Evolutionary conservation across 2,888 invertebrate species (phyloP).

Genomic region (Caenorhabditis sp.): DNA sequence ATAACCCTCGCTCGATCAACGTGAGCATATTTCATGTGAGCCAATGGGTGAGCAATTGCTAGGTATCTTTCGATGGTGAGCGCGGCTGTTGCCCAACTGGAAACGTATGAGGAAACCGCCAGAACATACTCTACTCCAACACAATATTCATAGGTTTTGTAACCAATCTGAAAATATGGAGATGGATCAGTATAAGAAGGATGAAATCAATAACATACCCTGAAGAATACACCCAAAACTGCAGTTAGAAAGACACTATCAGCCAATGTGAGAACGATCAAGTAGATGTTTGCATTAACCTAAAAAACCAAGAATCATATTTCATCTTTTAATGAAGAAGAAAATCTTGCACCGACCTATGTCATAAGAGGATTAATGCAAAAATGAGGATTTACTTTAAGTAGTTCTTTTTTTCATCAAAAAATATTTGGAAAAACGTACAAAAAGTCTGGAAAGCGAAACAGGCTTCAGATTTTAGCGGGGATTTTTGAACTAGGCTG

Average conservation of each 20-base stretch:
- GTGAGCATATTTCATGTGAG: conserved; percentile 65
- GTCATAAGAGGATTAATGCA: too few relatives aligned
- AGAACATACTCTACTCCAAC: conserved; percentile 67
- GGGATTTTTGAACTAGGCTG: too few relatives aligned
- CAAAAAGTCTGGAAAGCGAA: too few relatives aligned
- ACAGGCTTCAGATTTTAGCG: too few relatives aligned
- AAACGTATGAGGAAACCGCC: conserved; percentile 66
- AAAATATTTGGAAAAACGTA: too few relatives aligned
- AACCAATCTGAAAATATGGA: conserved; percentile 55
- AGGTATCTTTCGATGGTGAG: conserved; percentile 69
- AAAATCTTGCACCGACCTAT: too few relatives aligned
- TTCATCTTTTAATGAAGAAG: too few relatives aligned
- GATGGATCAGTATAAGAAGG: background rate
- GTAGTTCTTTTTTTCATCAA: too few relatives aligned
- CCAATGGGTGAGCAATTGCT: conserved; percentile 67
- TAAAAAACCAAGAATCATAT: conserved; percentile 29
- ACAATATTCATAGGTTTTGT: conserved; percentile 60
- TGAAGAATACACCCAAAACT: conserved; percentile 62
- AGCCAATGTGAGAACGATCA: conserved; percentile 67
- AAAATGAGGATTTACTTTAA: too few relatives aligned
- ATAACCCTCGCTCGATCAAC: conserved; percentile 58
- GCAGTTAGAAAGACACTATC: conserved; percentile 66
- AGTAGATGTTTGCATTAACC: conserved; percentile 68
- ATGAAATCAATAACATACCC: conserved; percentile 29
- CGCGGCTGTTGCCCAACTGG: conserved; percentile 68